Base-by-base conservation (phyloP, 1,140 invertebrate species). In the Caenorhabditis briggsae region DNA sequence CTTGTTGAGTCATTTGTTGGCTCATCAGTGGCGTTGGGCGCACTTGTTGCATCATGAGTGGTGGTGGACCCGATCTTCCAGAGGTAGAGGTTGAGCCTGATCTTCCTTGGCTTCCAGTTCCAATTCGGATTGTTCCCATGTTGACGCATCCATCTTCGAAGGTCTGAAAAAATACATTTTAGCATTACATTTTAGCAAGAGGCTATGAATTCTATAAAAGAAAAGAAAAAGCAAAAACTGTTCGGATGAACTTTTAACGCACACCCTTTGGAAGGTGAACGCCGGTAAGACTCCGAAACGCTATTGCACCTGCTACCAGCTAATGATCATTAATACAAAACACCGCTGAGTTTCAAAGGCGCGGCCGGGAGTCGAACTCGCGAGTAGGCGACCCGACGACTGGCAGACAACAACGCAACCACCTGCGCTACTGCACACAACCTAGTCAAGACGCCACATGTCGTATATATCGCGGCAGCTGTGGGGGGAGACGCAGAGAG, bases 301-400 rank as follows among this genome's bases (percentile, higher is more conserved):
- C 12, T 82, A 46, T 82, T 46, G 82, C 56, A 82, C 46, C 64
- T 46, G 33, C 74, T 82, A 78, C 70, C 70, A 78, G 70, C 70
- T 78, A 46, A 78, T 78, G 70, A 78, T 78, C 70, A 78, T 50
- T 61, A 85, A 58, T 65, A 61, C 82, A 64, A 82, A 83, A 58
- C 56, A 59, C 61, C 70, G 65, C 85, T 78, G 48, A 78, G 55
- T 50, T 64, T 74, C 64, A 33, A 50, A 8, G 65, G 48, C 20
- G 48, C 59, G 85, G 6, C 18, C 86, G 95, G 95, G 83, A 95
- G 95, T 89, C 95, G 93, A 91, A 95, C 95, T 95, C 95, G 96
- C 90, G 96, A 95, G 12, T 95, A 5, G 95, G n/a, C 94, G 96
- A 95, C 14, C 95, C 11, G 95, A n/a, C 94, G 93, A 25, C 94